Base-by-base conservation (phyloP, 2,113 vertebrate genomes). In the Tachysurus vachellii region DNA sequence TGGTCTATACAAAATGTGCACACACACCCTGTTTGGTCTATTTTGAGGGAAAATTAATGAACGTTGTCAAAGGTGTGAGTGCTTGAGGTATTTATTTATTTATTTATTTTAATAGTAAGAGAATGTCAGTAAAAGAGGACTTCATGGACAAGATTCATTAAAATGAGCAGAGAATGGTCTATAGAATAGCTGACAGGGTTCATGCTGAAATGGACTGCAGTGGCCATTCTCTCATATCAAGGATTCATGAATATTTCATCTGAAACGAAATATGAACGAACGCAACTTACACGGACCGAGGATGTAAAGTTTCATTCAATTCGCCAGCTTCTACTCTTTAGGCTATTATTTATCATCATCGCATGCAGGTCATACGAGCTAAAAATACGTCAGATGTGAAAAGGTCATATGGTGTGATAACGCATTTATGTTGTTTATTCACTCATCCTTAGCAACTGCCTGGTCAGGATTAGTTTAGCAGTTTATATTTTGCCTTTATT, bases 211-310 rank as follows among this genome's bases (percentile, higher is more conserved):
- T 75, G 21, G 23, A 47, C 42, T 47, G 42, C 71, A 75, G 42
- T 50, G 71, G 21, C 21, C 44, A 75, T 75, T 50, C 71, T 26
- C 47, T 26, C 44, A 75, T 75, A 75, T 75, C 47, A 31, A 36
- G 76, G 14, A 56, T 31, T 79, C 50, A 79, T 79, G 14, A 79
- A 79, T 56, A 56, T 28, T 79, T 79, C 14, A 79, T 56, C 31
- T 79, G 76, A 56, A 79, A 56, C 11, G n/a, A 54, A 79, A 56
- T n/a, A 31, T 2, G 3, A 77, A 77, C 8, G 16, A 53, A 77
- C 19, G 44, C 19, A 26, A 31, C n/a, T 4, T 17, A 56, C 76
- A 56, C 3, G 2, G 54, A 75, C 21, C 71, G 50, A 50, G 7
- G 19, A 44, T 23, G 10, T 44, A 73, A 73, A 21, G 44, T 75